These are phyloP conservation scores for Drosophila athabasca DNA, from an alignment of 1,140 invertebrate genomes.

Conservation along the genomic window DNA sequence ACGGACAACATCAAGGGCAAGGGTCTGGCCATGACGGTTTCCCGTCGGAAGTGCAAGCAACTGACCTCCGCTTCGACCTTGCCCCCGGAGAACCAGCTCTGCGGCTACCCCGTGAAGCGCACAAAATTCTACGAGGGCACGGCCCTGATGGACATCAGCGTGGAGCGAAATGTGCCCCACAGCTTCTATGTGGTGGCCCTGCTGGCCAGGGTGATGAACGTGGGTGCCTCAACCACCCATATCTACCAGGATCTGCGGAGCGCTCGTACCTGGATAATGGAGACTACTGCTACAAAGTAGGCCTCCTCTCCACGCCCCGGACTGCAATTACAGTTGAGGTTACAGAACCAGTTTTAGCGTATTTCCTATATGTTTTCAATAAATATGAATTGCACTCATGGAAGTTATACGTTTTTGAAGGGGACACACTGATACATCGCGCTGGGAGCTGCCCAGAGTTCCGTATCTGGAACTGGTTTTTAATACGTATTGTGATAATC, in stretches of 20 bases:
- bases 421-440: conserved; percentile 27
- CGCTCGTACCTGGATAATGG: conserved; percentile 46
- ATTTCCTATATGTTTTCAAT: conserved; percentile 10
- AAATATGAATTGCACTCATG: conserved; percentile 12
- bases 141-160: conserved; percentile 49
- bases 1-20: conserved; percentile 29
- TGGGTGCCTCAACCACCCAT: conserved; percentile 13
- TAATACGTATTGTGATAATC: conserved; percentile 17
- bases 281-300: conserved; percentile 17
- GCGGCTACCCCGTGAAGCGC: conserved; percentile 36
- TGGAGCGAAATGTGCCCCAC: conserved; percentile 35
- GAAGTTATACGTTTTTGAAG: conserved; percentile 21
- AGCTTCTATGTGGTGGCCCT: conserved; percentile 59
- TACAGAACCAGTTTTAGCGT: not conserved
- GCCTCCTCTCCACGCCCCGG: no score
- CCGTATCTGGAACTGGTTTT: conserved; percentile 53
- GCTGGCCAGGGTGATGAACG: conserved; percentile 15
- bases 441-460: conserved; percentile 19
- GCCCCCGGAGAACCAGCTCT: conserved; percentile 54
- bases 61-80: conserved; percentile 22
- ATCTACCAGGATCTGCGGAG: conserved; percentile 58
- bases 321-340: no score
- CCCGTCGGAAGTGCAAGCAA: conserved; percentile 31
- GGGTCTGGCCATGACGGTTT: conserved; percentile 37
- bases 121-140: conserved; percentile 49